phyloP scores from a whole-genome alignment of 2,797 vertebrate species.

The Chelidonichthys spinosus region DNA sequence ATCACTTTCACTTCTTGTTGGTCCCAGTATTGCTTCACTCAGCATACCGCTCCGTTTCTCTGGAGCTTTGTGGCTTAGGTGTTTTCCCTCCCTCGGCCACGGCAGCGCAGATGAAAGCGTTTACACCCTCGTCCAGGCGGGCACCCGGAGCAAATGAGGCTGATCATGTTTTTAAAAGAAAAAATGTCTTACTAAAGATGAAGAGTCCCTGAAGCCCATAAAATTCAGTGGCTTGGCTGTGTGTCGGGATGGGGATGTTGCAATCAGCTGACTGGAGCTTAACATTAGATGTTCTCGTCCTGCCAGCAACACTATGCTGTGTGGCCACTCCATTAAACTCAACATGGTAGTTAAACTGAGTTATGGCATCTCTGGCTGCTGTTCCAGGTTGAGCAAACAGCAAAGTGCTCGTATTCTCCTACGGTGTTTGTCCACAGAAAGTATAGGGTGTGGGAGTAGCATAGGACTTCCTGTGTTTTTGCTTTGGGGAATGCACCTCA shows the following conservation, averaged over 20 bases:
- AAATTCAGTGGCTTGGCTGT: slow-evolving; percentile 4
- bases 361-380: slow-evolving; percentile 43
- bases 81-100: slow-evolving; percentile 28
- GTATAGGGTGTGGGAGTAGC: slow-evolving; percentile 36
- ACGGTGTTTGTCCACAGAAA: slow-evolving; percentile 46
- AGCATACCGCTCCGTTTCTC: slow-evolving; percentile 42
- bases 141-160: slow-evolving; percentile 52
- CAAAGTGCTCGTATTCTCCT: slow-evolving; percentile 42
- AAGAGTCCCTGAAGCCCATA: slow-evolving; percentile 31
- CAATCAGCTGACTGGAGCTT: slow-evolving; percentile 49
- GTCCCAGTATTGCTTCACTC: slow-evolving; percentile 54
- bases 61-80: slow-evolving; percentile 5
- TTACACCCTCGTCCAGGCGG: slow-evolving; percentile 25
- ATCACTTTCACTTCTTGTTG: slow-evolving; percentile 71
- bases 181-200: slow-evolving; percentile 33
- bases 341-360: slow-evolving; percentile 56
- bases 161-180: slow-evolving; percentile 39
- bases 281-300: slow-evolving; percentile 42
- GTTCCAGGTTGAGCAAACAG: slow-evolving; percentile 50
- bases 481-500: slow-evolving; percentile 17
- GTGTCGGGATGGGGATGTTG: slow-evolving; percentile 9
- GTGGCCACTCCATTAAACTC: slow-evolving; percentile 50
- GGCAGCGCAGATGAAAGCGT: slow-evolving; percentile 41
- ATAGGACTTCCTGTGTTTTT: slow-evolving; percentile 33
- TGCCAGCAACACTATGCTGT: slow-evolving; percentile 39